These are phyloP conservation scores for Melanotaenia duboulayi DNA, from an alignment of 2,113 vertebrate species.

Conservation along the genomic window DNA sequence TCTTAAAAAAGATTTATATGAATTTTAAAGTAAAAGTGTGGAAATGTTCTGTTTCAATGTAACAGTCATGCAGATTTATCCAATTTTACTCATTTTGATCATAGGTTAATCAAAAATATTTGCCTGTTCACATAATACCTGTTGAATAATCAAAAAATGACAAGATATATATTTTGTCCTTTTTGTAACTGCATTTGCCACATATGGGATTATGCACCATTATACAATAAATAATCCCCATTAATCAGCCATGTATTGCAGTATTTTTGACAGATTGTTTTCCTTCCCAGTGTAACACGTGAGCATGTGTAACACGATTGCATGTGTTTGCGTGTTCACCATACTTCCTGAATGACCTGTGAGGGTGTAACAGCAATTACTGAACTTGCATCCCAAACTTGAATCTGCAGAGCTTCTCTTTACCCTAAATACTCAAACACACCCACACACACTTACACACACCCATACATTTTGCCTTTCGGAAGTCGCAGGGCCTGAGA, in stretches of 20 bases:
- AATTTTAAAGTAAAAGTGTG: too few relatives aligned
- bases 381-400: constrained; percentile 51
- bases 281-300: constrained; percentile 42
- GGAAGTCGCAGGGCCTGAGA: constrained; percentile 63
- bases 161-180: too few relatives aligned
- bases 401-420: constrained; percentile 63
- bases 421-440: constrained; percentile 12
- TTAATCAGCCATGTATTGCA: neutral
- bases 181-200: too few relatives aligned
- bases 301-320: constrained; percentile 39
- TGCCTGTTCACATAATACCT: too few relatives aligned
- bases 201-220: too few relatives aligned
- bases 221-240: too few relatives aligned
- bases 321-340: constrained; percentile 29
- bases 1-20: too few relatives aligned
- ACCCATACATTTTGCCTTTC: constrained; percentile 45
- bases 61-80: too few relatives aligned
- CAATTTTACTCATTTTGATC: too few relatives aligned
- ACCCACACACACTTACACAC: constrained; percentile 14
- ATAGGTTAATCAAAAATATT: too few relatives aligned
- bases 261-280: constrained; percentile 23
- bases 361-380: constrained; percentile 74
- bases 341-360: constrained; percentile 71
- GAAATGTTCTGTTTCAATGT: too few relatives aligned
- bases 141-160: too few relatives aligned